These are phyloP conservation scores for Lysiphlebus fabarum DNA, from an alignment of 1,140 invertebrate genomes.

Conservation along the genomic window DNA sequence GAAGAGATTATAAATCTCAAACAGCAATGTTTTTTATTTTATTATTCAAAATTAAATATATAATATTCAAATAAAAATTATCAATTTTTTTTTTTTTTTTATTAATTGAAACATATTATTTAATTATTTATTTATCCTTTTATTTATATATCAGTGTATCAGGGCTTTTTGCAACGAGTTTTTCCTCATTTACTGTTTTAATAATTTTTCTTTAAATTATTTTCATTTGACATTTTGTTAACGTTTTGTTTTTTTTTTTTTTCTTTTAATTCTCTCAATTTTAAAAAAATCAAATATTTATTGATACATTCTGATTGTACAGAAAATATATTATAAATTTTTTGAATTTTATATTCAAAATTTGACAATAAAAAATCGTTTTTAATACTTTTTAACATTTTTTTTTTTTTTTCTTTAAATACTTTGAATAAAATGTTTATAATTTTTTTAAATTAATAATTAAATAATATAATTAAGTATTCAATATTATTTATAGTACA, in stretches of 20 bases:
- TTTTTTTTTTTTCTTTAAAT: no score
- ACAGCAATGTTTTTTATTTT: slow-evolving; percentile 26
- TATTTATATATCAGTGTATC: slow-evolving; percentile 18
- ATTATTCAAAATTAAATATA: not conserved
- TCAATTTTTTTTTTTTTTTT: slow-evolving; percentile 16
- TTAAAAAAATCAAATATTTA: slow-evolving; percentile 1
- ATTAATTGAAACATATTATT: slow-evolving; percentile 24
- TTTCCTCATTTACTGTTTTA: slow-evolving; percentile 24
- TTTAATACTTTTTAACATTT: no score
- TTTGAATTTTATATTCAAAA: no score
- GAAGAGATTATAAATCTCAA: slow-evolving; percentile 64
- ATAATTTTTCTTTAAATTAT: not conserved
- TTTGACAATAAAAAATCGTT: no score
- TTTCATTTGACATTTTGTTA: not conserved
- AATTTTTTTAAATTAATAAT: no score
- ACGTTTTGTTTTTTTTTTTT: slow-evolving; percentile 9
- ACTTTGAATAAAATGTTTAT: no score
- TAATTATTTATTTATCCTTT: slow-evolving; percentile 34
- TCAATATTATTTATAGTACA: no score
- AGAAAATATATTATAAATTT: no score
- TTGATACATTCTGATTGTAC: no score
- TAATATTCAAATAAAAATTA: slow-evolving; percentile 13
- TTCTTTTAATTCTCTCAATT: slow-evolving; percentile 1
- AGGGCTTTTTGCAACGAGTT: slow-evolving; percentile 26
- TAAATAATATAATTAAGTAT: no score